These are phyloP conservation scores for Sciurus carolinensis DNA, from an alignment of 2,797 vertebrate species.

Conservation along the genomic window DNA sequence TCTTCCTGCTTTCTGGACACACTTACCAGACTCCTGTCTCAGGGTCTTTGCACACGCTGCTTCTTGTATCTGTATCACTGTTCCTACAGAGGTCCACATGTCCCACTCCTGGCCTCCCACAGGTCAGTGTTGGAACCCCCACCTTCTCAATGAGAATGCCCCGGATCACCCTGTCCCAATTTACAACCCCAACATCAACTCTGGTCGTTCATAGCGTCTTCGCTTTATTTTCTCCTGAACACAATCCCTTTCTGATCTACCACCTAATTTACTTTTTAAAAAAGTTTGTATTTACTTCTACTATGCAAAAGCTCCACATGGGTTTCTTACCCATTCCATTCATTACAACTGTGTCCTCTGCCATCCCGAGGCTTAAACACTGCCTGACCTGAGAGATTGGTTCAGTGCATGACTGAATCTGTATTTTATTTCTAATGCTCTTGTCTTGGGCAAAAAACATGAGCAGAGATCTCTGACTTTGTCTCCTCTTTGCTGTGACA, in stretches of 20 bases:
- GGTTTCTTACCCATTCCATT: neutral
- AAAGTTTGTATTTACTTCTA: neutral
- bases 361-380: neutral
- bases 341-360: neutral
- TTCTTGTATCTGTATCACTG: neutral
- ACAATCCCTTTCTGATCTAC: neutral
- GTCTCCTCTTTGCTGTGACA: neutral
- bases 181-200: neutral
- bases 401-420: neutral
- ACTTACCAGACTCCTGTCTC: neutral
- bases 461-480: neutral
- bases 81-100: neutral
- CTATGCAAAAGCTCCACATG: neutral
- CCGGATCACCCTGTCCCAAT: neutral
- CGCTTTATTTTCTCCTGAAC: neutral
- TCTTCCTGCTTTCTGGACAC: neutral
- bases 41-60: neutral
- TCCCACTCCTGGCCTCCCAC: neutral
- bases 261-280: neutral
- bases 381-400: neutral
- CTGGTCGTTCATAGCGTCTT: neutral
- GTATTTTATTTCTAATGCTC: neutral
- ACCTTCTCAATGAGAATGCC: neutral
- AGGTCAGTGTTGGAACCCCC: neutral
- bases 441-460: accelerated